Base-by-base conservation (phyloP, 2,797 vertebrate genomes). In the Esox masquinongy region DNA sequence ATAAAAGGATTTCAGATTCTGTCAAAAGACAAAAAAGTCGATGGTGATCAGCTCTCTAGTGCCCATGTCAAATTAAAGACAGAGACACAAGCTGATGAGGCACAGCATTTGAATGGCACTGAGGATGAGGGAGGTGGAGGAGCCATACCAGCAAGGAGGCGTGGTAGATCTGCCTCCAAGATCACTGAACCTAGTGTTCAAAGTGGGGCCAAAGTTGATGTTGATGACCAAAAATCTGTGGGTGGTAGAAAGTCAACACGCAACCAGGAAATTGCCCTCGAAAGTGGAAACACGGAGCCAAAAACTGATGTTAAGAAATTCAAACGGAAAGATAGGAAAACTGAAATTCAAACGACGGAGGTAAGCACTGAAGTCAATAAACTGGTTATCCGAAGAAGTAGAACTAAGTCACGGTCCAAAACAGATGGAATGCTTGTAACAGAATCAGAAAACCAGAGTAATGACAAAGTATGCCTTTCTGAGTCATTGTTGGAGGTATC, bases 41-140 rank as follows among this genome's bases (percentile, higher is more conserved):
- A 94, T 84, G 92, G 87, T 53, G 92, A 92, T 80, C 91, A 94
- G 73, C 92, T 95, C 88, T 93, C 94, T 84, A 91, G 90, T 79
- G 91, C 93, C 81, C 89, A 94, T 71, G 94, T 96, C 81, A 95
- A 95, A 91, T 94, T 96, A 95, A 95, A 95, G 94, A 88, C 87
- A n/a, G 91, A 89, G 70, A 80, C 78, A 26, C 83, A 69, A 19
- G 63, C 63, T 43, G 88, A 88, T 64, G 85, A 88, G 66, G 78
- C 88, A 76, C 79, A 75, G 34, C 67, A 51, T 6, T 36, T 39
- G n/a, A 75, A 79, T 67, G 77, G 64, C 74, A 76, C 77, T 56
- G 85, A 88, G 64, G 87, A 87, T 71, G 90, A 90, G 34, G 86
- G 79, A 74, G 91, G 82, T 36, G 72, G 77, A 15, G 73, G 75